phyloP scores from a whole-genome alignment of 2,797 vertebrate genomes.

The Spea hammondii region DNA sequence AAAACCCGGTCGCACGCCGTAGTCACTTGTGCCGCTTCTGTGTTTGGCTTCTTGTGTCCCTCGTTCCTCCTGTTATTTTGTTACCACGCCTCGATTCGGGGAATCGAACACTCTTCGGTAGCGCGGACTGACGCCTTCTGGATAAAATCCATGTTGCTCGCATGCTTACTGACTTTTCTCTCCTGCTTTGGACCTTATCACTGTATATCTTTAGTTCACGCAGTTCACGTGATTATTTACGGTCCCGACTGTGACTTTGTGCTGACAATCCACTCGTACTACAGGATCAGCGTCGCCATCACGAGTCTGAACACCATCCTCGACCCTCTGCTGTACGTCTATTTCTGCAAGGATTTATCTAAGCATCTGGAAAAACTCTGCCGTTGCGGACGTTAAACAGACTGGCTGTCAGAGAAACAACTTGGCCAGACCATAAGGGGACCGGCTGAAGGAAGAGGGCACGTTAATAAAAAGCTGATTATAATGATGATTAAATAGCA shows the following conservation, averaged over 20 bases:
- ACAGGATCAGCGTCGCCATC: not conserved
- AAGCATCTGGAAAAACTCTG: not conserved
- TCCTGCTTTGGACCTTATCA: not conserved
- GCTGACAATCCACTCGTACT: not conserved
- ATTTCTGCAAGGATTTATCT: not conserved
- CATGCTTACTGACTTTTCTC: not conserved
- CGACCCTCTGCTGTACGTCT: not conserved
- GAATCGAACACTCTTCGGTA: not conserved
- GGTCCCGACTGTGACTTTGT: not conserved
- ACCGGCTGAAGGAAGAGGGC: too few species aligned
- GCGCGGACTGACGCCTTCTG: not conserved
- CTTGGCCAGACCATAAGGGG: too few species aligned
- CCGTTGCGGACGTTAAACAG: not conserved
- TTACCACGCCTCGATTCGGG: not conserved
- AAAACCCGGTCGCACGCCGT: not conserved
- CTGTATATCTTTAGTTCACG: not conserved
- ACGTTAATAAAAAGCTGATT: too few species aligned
- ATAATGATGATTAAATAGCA: too few species aligned
- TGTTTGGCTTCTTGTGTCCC: not conserved
- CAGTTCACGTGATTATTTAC: not conserved
- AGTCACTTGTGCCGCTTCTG: not conserved
- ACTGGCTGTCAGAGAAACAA: not conserved
- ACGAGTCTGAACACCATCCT: not conserved
- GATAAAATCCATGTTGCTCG: not conserved
- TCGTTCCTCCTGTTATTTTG: not conserved